Evolutionary conservation across 2,888 invertebrate species (phyloP), one percentile per base, ranked within the genome.

Genomic region (Cheilosia grossa): DNA sequence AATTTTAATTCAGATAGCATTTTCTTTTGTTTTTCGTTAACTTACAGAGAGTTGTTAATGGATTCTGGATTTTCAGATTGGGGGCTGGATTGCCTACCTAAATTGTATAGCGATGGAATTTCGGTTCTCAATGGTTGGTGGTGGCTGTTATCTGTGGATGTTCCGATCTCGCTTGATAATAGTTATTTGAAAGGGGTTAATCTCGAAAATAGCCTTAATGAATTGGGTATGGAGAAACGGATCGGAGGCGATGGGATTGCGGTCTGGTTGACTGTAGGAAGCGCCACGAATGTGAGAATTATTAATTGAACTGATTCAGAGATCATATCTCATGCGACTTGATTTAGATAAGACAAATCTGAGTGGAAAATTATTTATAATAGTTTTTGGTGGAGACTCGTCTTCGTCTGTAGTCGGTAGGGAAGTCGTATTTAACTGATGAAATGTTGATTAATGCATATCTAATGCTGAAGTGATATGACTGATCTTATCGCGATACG

Each of bases 341-440:
- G 24, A 42, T 51, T 21, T 27, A 51, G 70, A 70, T 70, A 51
- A 64, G 42, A 13, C 6, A 30, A 19, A 70, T 61, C 15, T 17
- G 42, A 10, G n/a, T 2, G n/a, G 56, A 27, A 63, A 17, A 33
- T 30, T 63, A 63, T 44, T 44, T 44, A 33, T 10, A 33, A 37
- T 37, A 37, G 10, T 1, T 17, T 47, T 17, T 19, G 17, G 17
- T 19, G 19, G 44, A 37, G 13, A 37, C 37, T 17, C 58, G 64
- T 17, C 15, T 7, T 69, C 21, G 21, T 69, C 49, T 49, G 69
- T 42, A 64, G 64, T 27, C 64, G 77, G 37, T 72, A 77, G 54
- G 82, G 82, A 78, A 78, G 73, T 73, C 54, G 73, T 72, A 82
- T 78, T 78, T 82, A 49, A 66, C 42, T 19, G 33, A 10, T 30